Evolutionary conservation across 1,140 invertebrate species (phyloP), one percentile per base, ranked within the genome.

Genomic region (Habropoda laboriosa): DNA sequence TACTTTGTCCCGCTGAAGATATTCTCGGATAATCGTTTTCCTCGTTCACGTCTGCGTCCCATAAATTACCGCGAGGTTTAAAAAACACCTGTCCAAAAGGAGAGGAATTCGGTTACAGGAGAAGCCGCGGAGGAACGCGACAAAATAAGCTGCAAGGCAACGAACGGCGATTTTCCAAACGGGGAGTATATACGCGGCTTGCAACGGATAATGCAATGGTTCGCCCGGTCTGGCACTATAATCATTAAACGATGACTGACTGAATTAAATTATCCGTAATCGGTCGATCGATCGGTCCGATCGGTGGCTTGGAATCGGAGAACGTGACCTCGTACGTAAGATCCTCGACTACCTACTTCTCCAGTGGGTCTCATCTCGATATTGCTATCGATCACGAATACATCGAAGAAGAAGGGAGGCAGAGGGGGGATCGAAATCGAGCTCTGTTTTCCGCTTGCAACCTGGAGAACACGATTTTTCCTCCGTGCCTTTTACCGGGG

Each of bases 221-320:
- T 35, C 24, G 42, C 13, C 24, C 70, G 16, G 1, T n/a, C 78
- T 61, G 45, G 64, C 88, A 81, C 85, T 85, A 83, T 90, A 90
- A 92, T 91, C 90, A 84, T 88, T 89, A 90, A 75, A 86, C 63
- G 86, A 90, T 84, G 78, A 89, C 88, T 87, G 87, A 90, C 87
- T 91, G 91, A 91, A 91, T 92, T 90, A 90, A 90, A 92, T 93
- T 90, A 92, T 89, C 89, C 77, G 76, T 89, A 91, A 92, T 91
- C 89, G 84, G 73, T 38, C 60, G 72, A 47, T 32, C 27, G n/a
- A n/a, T n/a, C n/a, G n/a, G n/a, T n/a, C 40, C 83, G 82, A 85
- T 88, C 88, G 80, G 84, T 80, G 82, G 80, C 81, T 82, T 67
- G 47, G 73, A 73, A 83, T 84, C 58, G 80, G 53, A 53, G 76